phyloP scores from a whole-genome alignment of 2,113 vertebrate species.

The Archocentrus centrarchus region DNA sequence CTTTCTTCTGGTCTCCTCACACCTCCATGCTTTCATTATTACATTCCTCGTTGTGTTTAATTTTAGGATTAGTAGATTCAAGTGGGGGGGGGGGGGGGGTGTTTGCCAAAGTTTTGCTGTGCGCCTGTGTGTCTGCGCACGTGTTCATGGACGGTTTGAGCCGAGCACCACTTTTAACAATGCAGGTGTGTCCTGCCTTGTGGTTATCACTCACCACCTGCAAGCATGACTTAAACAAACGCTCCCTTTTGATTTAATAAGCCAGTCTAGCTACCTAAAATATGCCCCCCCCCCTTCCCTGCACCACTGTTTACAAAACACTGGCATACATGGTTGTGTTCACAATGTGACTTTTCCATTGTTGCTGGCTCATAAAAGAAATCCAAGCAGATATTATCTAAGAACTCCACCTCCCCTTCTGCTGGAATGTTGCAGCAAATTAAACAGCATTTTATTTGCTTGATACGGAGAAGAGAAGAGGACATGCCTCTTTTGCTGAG shows the following conservation, averaged over 20 bases:
- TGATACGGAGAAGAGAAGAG: slow-evolving; percentile 55
- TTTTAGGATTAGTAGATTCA: slow-evolving; percentile 66
- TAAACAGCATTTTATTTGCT: slow-evolving; percentile 69
- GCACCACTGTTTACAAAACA: slow-evolving; percentile 65
- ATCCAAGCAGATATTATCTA: slow-evolving; percentile 43
- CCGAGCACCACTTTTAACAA: slow-evolving; percentile 58
- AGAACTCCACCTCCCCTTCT: slow-evolving; percentile 20
- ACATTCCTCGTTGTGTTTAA: slow-evolving; percentile 75
- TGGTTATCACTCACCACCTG: slow-evolving; percentile 36
- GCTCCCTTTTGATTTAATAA: slow-evolving; percentile 44
- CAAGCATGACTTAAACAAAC: slow-evolving; percentile 38
- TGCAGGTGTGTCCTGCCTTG: slow-evolving; percentile 66
- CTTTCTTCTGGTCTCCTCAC: slow-evolving; percentile 37
- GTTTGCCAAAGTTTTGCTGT: slow-evolving; percentile 15
- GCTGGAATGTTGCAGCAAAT: slow-evolving; percentile 68
- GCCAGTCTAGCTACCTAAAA: slow-evolving; percentile 37
- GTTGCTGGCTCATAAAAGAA: slow-evolving; percentile 48
- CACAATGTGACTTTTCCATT: slow-evolving; percentile 47
- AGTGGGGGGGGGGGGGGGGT: slow-evolving; percentile 14
- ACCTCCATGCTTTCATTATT: slow-evolving; percentile 68
- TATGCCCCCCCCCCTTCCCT: background rate
- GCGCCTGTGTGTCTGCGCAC: background rate
- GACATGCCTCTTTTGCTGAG: slow-evolving; percentile 53
- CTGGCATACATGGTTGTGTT: slow-evolving; percentile 35
- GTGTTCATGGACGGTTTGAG: slow-evolving; percentile 20